Evolutionary conservation across 1,140 invertebrate species (phyloP), one percentile per base, ranked within the genome.

Genomic region (Sitodiplosis mosellana): DNA sequence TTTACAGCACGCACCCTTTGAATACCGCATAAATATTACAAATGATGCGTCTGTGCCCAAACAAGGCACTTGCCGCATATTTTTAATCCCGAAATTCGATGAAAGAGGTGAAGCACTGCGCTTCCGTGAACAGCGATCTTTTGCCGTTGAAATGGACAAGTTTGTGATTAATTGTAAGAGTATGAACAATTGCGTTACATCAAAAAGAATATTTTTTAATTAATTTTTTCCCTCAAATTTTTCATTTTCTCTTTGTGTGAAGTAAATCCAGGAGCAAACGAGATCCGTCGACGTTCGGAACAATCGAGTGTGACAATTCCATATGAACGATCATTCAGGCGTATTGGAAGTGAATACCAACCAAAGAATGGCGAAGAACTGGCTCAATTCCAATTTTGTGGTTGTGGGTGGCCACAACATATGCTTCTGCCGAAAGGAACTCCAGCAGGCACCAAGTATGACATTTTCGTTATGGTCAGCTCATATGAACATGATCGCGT

Each of bases 271-370:
- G 66, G 68, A 2, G 55, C 56, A 18, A 74, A 70, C 46, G 57
- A 50, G 5, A 59, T 74, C n/a, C 54, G 56, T 6, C 60, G 72
- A 33, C 53, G 51, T 1, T 72, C 70, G 0, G 52, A 50, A 0
- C 60, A 73, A 4, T 72, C 70, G 0, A 62, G 64, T 12, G 63
- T 75, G 4, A 72, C 71, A 0, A 68, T 73, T 48, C 65, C 77
- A 4, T 76, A 74, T 51, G 76, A 78, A 40, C 64, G 70, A 33
- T 77, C 72, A 5, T 81, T 80, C 66, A 63, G 74, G 11, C 67
- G 77, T 46, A 57, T 80, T 40, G 68, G 66, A 11, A 53, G 54
- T 8, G 49, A 45, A 33, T 54, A 57, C 48, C 55, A 57, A 22
- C 58, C 61, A 2, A 60, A 52, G 21, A 59, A 55, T 18, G 51